These are phyloP conservation scores for Eublepharis macularius DNA, from an alignment of 2,113 vertebrate genomes.

Conservation along the genomic window DNA sequence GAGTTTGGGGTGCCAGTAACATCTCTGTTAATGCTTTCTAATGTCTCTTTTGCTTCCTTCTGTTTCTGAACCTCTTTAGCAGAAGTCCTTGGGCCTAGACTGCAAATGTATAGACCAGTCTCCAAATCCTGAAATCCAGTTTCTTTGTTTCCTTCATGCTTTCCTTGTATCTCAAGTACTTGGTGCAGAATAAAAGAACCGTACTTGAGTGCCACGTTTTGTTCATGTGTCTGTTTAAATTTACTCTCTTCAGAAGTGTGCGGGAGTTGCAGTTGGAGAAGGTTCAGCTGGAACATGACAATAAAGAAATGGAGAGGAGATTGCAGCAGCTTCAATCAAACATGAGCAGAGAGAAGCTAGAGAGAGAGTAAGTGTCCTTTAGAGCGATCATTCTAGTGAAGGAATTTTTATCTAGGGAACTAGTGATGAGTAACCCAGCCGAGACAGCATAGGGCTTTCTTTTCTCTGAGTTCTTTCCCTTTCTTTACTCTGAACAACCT, in stretches of 20 bases:
- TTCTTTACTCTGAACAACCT: accelerated
- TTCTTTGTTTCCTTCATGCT: not conserved
- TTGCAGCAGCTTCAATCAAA: slow-evolving; percentile 79
- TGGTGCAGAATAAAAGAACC: not conserved
- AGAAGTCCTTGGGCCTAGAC: not conserved
- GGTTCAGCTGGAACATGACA: slow-evolving; percentile 79
- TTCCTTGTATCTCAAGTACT: not conserved
- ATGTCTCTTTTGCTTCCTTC: not conserved
- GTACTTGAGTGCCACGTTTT: not conserved
- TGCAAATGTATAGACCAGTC: not conserved
- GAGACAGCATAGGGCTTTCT: not conserved
- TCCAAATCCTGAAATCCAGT: not conserved
- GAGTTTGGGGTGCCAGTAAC: not conserved
- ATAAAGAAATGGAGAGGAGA: slow-evolving; percentile 83
- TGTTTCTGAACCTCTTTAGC: not conserved
- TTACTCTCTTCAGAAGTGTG: slow-evolving; percentile 76
- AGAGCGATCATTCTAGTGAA: not conserved
- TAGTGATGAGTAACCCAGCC: not conserved
- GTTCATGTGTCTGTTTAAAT: not conserved
- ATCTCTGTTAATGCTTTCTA: not conserved
- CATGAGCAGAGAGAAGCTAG: slow-evolving; percentile 85
- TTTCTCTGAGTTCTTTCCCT: not conserved
- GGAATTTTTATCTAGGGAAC: too few relatives aligned
- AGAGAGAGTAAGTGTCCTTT: slow-evolving; percentile 81
- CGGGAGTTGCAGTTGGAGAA: slow-evolving; percentile 81